phyloP scores from a whole-genome alignment of 2,888 invertebrate species.

The Serrognathus titanus region DNA sequence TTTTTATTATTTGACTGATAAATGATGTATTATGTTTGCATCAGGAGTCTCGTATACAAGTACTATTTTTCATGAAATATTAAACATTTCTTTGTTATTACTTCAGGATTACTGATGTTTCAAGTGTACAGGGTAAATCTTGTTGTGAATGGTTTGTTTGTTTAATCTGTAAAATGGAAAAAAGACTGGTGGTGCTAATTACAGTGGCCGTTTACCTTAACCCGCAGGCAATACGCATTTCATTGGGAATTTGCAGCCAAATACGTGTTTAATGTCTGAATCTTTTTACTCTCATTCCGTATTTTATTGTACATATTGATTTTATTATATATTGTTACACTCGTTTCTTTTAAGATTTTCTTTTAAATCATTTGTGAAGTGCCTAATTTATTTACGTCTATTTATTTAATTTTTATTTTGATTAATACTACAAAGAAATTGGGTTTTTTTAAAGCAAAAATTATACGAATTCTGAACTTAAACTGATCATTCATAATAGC shows the following conservation, averaged over 20 bases:
- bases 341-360: neutral
- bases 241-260: neutral
- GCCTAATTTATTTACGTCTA: neutral
- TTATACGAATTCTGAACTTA: no score
- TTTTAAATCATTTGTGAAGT: neutral
- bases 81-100: neutral
- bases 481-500: no score
- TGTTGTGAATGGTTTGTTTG: conserved; percentile 6
- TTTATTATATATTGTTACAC: neutral
- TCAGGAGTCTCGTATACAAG: neutral
- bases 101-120: neutral
- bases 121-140: conserved; percentile 13
- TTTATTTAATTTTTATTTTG: neutral
- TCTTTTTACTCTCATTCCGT: neutral
- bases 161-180: conserved; percentile 1
- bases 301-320: conserved; percentile 1
- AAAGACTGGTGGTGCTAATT: conserved; percentile 15
- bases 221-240: neutral
- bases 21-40: no score
- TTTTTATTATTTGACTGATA: no score
- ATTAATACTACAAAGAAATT: no score
- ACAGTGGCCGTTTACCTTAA: conserved; percentile 2
- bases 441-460: no score
- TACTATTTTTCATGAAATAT: neutral
- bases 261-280: neutral